Conservation (phyloP, 2,888 invertebrate species). For the Baccha elongata region DNA sequence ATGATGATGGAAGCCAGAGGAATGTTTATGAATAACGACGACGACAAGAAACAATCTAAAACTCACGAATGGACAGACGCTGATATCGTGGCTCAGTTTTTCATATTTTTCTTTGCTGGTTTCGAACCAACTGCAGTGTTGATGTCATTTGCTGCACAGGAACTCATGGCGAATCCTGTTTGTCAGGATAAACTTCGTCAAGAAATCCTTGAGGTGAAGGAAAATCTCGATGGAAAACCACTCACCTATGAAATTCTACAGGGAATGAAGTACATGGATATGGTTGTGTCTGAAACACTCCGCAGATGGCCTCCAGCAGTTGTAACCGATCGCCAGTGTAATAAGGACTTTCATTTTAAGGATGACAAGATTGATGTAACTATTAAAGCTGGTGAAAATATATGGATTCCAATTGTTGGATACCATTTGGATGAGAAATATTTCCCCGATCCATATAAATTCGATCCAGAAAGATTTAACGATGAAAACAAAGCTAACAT, state of each 20-base stretch:
- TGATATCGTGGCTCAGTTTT: conserved; percentile 84
- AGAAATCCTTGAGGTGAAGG: not conserved
- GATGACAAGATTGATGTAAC: conserved; percentile 1
- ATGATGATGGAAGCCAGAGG: conserved; percentile 83
- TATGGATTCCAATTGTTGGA: conserved; percentile 13
- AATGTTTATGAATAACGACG: conserved; percentile 78
- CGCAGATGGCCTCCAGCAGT: not conserved
- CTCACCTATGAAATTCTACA: conserved; percentile 3
- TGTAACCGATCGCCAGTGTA: conserved; percentile 75
- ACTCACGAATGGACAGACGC: conserved; percentile 81
- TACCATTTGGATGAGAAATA: conserved; percentile 11
- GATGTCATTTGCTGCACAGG: conserved; percentile 84
- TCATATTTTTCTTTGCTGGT: conserved; percentile 84
- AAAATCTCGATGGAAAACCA: conserved; percentile 5
- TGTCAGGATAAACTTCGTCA: not conserved
- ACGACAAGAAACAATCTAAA: conserved; percentile 68
- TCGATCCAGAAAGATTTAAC: conserved; percentile 4
- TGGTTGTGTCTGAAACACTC: not conserved
- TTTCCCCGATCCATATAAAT: conserved; percentile 2
- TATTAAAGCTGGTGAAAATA: not conserved
- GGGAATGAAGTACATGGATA: conserved; percentile 12
- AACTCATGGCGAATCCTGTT: conserved; percentile 83
- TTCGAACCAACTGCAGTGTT: conserved; percentile 82
- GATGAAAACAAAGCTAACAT: not conserved
- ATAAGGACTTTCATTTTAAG: conserved; percentile 35